phyloP scores from a whole-genome alignment of 1,140 invertebrate species.

The Lutraria rhynchaena region DNA sequence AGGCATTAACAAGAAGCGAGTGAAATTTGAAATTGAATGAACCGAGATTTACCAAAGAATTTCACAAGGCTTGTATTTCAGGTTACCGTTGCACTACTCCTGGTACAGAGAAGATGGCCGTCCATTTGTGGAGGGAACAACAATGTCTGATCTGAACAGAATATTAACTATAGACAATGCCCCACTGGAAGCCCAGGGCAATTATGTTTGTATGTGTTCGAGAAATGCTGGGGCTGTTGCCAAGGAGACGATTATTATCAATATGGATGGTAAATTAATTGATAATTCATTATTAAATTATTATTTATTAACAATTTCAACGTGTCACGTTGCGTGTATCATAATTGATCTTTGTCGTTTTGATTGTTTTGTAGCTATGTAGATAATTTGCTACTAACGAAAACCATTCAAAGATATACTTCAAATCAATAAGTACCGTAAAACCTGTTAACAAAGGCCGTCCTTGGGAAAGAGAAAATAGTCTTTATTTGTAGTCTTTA shows the following conservation, averaged over 20 bases:
- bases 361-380: no score
- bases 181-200: conserved; percentile 17
- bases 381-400: no score
- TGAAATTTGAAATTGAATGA: not conserved
- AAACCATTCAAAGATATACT: no score
- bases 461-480: no score
- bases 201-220: conserved; percentile 28
- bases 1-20: not conserved
- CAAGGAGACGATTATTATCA: not conserved
- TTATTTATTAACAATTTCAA: no score
- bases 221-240: not conserved
- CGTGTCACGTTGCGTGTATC: no score
- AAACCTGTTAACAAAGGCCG: no score
- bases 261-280: conserved; percentile 20
- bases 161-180: conserved; percentile 38
- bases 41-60: not conserved
- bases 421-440: no score
- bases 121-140: conserved; percentile 18
- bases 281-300: no score
- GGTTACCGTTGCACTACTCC: conserved; percentile 7
- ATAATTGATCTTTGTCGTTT: no score
- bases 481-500: no score
- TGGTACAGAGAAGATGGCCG: conserved; percentile 43
- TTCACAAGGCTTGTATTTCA: not conserved
- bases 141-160: not conserved